These are phyloP conservation scores for Hystrix brachyura DNA, from an alignment of 2,113 vertebrate genomes.

Conservation along the genomic window DNA sequence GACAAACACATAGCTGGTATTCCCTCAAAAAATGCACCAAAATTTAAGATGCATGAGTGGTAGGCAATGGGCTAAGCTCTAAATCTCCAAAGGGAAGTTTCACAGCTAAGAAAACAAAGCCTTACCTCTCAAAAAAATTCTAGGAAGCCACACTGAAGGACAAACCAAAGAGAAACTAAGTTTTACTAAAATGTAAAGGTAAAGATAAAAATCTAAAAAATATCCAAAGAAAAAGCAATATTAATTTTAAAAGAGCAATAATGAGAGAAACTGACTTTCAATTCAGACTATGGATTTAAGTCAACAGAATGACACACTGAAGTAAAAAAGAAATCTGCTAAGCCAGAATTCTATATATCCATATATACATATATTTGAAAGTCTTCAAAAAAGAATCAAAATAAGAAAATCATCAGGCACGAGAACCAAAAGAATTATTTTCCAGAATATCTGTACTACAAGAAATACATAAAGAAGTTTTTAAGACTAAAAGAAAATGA, in stretches of 20 bases:
- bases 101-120: neutral
- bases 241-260: neutral
- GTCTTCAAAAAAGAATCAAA: neutral
- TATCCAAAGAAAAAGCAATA: neutral
- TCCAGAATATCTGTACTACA: neutral
- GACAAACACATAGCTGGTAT: conserved; percentile 12
- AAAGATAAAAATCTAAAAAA: neutral
- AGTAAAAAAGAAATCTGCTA: neutral
- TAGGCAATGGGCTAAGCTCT: neutral
- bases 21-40: neutral
- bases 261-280: neutral
- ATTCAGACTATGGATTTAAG: neutral
- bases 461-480: neutral
- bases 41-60: neutral
- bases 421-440: conserved; percentile 8
- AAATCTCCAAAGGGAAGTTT: neutral
- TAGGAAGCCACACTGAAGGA: neutral
- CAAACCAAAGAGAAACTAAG: neutral
- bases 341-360: neutral
- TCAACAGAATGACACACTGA: neutral
- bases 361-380: neutral
- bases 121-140: neutral
- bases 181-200: conserved; percentile 26
- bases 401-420: neutral
- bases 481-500: conserved; percentile 27